Base-by-base conservation (phyloP, 1,140 invertebrate species). In the Dendrolimus kikuchii region DNA sequence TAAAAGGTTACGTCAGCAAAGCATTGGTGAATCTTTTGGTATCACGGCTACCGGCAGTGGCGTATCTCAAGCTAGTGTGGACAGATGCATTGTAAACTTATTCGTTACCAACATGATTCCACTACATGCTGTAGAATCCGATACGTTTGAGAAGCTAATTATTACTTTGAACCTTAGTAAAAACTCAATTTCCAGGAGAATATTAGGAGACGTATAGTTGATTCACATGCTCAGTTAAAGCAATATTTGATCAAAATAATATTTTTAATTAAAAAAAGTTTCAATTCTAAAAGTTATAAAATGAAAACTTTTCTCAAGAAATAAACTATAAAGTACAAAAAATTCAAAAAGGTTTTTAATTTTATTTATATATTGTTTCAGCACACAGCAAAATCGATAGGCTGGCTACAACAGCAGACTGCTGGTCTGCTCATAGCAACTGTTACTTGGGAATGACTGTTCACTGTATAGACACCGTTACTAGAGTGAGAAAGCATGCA, bases 81-180 rank as follows among this genome's bases (percentile, higher is more conserved):
- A 57, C 23, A 52, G 52, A 57, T 56, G 49, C 52, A 51, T 57
- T 46, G 55, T 57, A 51, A 57, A 57, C 51, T 57, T 57, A 50
- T 57, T 57, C 51, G 55, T 57, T 57, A 51, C 55, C 51, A 57
- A 57, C 55, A 57, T 57, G 55, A 57, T 57, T 57, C 55, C 55
- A 51, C 52, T 57, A 57, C 55, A 57, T 51, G 49, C 52, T 51
- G 55, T 57, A 45, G 55, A 57, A 57, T 51, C 49, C 49, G 47
- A 57, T 40, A 51, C 55, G 47, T 57, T 57, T 57, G 49, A 50
- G 47, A 46, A 39, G 55, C 52, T 57, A 40, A 57, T 57, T 51
- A 57, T 50, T 51, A 52, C 55, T 45, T 51, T 57, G 48, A 57
- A 57, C 49, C 49, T 41, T 40, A 51, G 49, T 46, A 51, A 57